Conservation (phyloP, 92 coral and sea anemone genomes). For the Phenganax marumi region DNA sequence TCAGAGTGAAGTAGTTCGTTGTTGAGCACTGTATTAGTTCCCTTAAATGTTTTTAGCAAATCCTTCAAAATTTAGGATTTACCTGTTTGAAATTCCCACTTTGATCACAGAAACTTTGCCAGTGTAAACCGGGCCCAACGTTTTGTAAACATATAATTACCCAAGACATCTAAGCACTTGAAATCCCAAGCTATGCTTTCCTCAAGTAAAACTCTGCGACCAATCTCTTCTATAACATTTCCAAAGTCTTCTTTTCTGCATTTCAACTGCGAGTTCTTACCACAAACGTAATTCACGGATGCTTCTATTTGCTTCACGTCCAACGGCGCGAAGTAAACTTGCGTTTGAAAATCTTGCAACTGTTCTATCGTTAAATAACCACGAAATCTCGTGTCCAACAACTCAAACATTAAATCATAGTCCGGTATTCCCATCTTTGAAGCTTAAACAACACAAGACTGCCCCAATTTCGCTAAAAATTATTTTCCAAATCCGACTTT, state of each 20-base stretch:
- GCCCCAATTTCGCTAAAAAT: neutral
- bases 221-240: constrained; percentile 74
- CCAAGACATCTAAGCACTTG: constrained; percentile 75
- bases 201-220: constrained; percentile 76
- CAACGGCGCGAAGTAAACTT: constrained; percentile 65
- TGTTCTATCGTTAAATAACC: constrained; percentile 77
- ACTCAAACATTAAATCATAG: constrained; percentile 86
- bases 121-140: too few relatives aligned
- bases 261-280: constrained; percentile 69
- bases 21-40: too few relatives aligned
- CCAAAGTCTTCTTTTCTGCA: constrained; percentile 81
- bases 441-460: neutral
- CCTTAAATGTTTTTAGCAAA: too few relatives aligned
- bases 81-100: too few relatives aligned
- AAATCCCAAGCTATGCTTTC: constrained; percentile 96
- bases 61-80: too few relatives aligned
- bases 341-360: constrained; percentile 78
- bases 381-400: constrained; percentile 72
- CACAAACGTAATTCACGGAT: constrained; percentile 74
- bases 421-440: constrained; percentile 90
- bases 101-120: too few relatives aligned
- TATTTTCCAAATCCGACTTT: neutral
- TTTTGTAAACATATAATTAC: constrained; percentile 23
- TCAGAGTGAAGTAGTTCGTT: too few relatives aligned
- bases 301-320: constrained; percentile 85